Base-by-base conservation (phyloP, 2,113 vertebrate species). In the Leptocoma aspasia region DNA sequence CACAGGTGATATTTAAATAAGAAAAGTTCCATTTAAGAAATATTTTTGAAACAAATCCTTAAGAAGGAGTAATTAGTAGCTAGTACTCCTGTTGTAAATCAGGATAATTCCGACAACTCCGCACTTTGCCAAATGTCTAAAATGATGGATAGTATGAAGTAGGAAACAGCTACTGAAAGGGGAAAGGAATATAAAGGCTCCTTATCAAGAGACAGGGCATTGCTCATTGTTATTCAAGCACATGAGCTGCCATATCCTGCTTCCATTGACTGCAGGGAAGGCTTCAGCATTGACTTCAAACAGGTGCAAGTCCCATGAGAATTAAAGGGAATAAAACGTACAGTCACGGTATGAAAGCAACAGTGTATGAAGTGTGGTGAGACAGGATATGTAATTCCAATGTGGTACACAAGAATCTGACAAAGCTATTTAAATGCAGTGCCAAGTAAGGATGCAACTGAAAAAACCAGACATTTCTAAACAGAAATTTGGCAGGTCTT, bases 381-480 rank as follows among this genome's bases (percentile, higher is more conserved):
- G 87, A 96, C 92, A 95, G 95, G 94, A 96, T 94, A 82, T 33
- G 78, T 47, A 73, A 73, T 33, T 90, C 79, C 85, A 95, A 15
- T 83, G 79, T 90, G 79, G 75, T 88, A 94, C 87, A 90, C 71
- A 70, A 73, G 93, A 96, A 75, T 94, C 79, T 70, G 79, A 94
- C 88, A 93, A 86, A 86, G 77, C 61, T 93, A 60, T 89, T 92
- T 89, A 93, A 94, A 89, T n/a, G 56, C 47, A 73, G 75, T 94
- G 94, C 89, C 94, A 96, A 97, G 86, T 63, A 94, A 95, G 92
- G 93, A 96, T 94, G 90, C 60, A 92, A 95, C 42, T 61, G 50
- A 69, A 87, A 81, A 87, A 91, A 65, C 0, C 69, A 94, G 93
- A 54, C 79, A 53, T 79, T 90, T 85, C 78, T 73, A 73, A 91